Evolutionary conservation across 2,113 vertebrate genomes (phyloP).

Genomic region (Xerus inauris): DNA sequence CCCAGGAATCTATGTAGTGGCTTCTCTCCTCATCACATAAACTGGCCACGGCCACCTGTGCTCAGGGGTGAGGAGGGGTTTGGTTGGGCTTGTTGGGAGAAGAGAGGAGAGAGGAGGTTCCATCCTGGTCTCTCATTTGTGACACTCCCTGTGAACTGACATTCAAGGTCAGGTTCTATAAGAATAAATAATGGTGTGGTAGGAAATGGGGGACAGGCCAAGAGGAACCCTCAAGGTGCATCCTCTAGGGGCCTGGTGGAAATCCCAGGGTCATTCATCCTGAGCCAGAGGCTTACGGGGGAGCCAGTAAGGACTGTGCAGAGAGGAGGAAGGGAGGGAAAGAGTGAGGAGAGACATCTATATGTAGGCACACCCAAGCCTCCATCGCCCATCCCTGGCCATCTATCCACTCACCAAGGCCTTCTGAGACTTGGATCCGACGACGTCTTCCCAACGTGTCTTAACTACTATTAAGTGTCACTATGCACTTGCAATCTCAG

Average conservation of each 20-base stretch:
- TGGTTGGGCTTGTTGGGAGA: background rate
- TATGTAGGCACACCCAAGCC: accelerated
- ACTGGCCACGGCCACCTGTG: accelerated
- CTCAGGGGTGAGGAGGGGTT: background rate
- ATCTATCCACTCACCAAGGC: background rate
- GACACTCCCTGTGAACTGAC: background rate
- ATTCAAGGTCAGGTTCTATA: background rate
- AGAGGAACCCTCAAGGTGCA: background rate
- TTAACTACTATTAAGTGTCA: background rate
- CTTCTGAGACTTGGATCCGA: background rate
- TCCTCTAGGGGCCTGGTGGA: background rate
- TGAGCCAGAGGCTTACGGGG: background rate
- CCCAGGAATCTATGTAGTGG: background rate
- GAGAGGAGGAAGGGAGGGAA: background rate
- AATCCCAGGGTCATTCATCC: background rate
- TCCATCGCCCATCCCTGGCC: accelerated
- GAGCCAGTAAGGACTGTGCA: background rate
- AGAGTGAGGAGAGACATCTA: background rate
- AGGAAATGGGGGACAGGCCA: background rate
- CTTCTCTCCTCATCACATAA: background rate
- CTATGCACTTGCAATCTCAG: background rate
- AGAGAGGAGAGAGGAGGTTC: background rate
- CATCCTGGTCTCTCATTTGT: accelerated
- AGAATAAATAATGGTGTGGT: background rate
- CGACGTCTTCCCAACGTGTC: background rate